Evolutionary conservation across 2,797 vertebrate genomes (phyloP), one percentile per base, ranked within the genome.

Genomic region (Sebastes variabilis): DNA sequence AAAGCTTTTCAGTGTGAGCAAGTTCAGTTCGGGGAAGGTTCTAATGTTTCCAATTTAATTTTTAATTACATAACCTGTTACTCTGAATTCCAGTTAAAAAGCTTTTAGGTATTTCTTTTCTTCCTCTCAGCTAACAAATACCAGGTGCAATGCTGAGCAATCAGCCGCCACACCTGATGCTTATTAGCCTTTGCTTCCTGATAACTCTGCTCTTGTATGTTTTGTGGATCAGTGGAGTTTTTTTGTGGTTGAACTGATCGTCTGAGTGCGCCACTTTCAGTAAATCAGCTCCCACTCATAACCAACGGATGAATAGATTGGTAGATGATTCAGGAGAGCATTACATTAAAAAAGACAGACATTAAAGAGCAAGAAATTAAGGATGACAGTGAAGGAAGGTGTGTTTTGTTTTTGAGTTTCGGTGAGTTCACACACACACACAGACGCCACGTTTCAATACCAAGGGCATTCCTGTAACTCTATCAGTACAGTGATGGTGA

Each of bases 401-500:
- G 20, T n/a, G 8, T 30, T 24, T 73, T 22, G 8, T 7, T 36
- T 42, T 68, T 22, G 20, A 29, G 8, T 49, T 54, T 24, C 2
- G 52, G 5, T 65, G 18, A 27, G 18, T 25, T 60, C n/a, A 60
- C 10, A 13, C 1, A 49, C 8, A 30, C 27, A 59, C 13, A 66
- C 8, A 56, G 36, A 38, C 2, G 0, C 10, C 24, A 22, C 4
- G 12, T 70, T 79, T 75, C 24, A 77, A 38, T 32, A n/a, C 38
- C 42, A 46, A 79, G 62, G 18, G 24, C 24, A 71, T 62, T 66
- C 18, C 77, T 11, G 38, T 64, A 80, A 72, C 20, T 59, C 22
- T 61, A 66, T 84, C 66, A 81, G 68, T 36, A 77, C 56, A 58
- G 71, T 29, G 2, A 14, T 55, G 24, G 14, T 90, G 90, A 91